A percentile compares a stretch with the other conserved stretches of the same genome.
Conservation (phyloP, 1,140 invertebrate species). For the Zeugodacus cucurbitae region DNA sequence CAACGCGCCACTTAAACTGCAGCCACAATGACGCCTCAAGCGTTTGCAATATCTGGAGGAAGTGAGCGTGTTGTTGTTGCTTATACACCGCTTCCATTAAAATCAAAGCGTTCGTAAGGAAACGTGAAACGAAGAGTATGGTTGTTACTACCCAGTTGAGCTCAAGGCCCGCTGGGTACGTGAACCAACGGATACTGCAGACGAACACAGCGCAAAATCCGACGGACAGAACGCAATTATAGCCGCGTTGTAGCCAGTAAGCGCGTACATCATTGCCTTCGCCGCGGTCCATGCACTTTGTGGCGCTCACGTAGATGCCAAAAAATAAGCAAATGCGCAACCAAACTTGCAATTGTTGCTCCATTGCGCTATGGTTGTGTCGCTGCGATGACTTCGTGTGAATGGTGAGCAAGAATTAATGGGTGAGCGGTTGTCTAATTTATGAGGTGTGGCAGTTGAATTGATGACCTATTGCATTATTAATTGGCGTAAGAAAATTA, state of each 20-base stretch:
- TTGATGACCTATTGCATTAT: neutral
- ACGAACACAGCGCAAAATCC: neutral
- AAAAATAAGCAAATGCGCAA: neutral
- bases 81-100: conserved; percentile 36
- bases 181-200: neutral
- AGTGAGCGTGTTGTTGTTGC: neutral
- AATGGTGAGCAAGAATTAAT: neutral
- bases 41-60: neutral
- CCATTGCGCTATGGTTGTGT: neutral
- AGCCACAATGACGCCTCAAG: neutral
- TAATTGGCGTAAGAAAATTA: neutral
- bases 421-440: neutral
- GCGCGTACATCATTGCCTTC: neutral
- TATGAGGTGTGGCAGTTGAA: neutral
- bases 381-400: neutral
- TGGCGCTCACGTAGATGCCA: neutral
- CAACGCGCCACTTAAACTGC: neutral
- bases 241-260: neutral
- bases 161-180: neutral
- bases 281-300: neutral
- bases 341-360: neutral
- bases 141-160: conserved; percentile 7
- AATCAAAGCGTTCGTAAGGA: conserved; percentile 12
- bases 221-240: neutral
- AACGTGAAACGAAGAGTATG: neutral